Percentiles rank a stretch among this genome's conserved stretches.
phyloP scores from a whole-genome alignment of 1,140 invertebrate genomes.

The Anoplolepis gracilipes region DNA sequence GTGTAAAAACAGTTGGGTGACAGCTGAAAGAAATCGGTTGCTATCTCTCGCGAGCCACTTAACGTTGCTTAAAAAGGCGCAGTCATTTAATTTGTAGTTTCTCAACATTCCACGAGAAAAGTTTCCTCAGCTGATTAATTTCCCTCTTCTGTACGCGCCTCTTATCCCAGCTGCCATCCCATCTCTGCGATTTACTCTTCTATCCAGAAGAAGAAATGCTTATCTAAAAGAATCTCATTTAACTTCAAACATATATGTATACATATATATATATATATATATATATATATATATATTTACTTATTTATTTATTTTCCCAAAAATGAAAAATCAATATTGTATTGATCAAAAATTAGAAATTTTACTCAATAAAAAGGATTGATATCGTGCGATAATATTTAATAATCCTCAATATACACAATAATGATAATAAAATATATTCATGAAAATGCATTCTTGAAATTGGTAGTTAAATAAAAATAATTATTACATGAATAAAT shows the following conservation, averaged over 20 bases:
- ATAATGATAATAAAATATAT: not conserved
- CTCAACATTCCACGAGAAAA: constrained; percentile 53
- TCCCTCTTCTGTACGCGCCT: constrained; percentile 38
- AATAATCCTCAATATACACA: not conserved
- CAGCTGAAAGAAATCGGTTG: constrained; percentile 50
- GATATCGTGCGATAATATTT: not conserved
- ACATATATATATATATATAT: not conserved
- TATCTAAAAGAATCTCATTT: constrained; percentile 58
- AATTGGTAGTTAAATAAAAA: not conserved
- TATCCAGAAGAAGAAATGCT: constrained; percentile 1
- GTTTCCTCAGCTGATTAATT: constrained; percentile 61
- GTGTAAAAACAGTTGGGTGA: constrained; percentile 26
- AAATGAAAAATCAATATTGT: not conserved
- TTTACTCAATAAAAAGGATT: not conserved
- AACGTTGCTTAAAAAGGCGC: constrained; percentile 58
- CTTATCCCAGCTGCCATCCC: constrained; percentile 27
- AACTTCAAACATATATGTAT: constrained; percentile 21
- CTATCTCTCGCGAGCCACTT: constrained; percentile 59
- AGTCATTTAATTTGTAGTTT: constrained; percentile 65
- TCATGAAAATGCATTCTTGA: not conserved
- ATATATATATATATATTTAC: not conserved
- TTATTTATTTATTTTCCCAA: too few relatives aligned
- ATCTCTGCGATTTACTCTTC: constrained; percentile 40
- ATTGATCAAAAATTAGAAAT: not conserved
- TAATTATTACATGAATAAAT: constrained; percentile 1